Base-by-base conservation (phyloP, 1,140 invertebrate species). In the Neuroterus valhalla region DNA sequence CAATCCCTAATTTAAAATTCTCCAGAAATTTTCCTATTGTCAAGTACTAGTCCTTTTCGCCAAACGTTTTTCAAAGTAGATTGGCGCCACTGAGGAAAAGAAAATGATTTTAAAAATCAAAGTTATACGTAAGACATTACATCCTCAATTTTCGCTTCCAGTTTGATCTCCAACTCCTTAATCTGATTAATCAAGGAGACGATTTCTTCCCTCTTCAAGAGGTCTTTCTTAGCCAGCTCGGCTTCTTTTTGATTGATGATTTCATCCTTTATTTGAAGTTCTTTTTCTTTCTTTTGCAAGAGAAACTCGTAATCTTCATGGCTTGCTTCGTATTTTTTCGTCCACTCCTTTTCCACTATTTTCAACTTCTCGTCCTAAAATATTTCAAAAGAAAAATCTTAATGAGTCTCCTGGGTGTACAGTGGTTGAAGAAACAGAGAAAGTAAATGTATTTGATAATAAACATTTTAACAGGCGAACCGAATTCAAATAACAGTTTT, bases 141-240 rank as follows among this genome's bases (percentile, higher is more conserved):
- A 78, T 89, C 82, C 76, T 81, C 76, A 10, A 73, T 79, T 70
- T 87, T 87, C 0, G 66, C 72, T 68, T 84, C 77, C 0, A 89
- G 67, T 26, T 84, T 84, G 4, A 77, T 68, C 72, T 88, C 81
- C 38, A 89, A 70, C 10, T 85, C 82, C 14, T 72, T 71, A 67
- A 89, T 81, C 44, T 79, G 78, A 42, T 78, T 71, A 14, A 68
- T 79, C 4, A 88, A 50, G 4, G 31, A 43, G 62, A 73, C 50
- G 38, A 86, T 77, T 74, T 87, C 83, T 42, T 82, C 72, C n/a
- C 70, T 70, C 31, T 44, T 71, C 26, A 42, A 66, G 15, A 21
- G 44, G 6, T 84, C 76, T 31, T 78, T 84, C 3, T 76, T 23
- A 1, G 10, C 46, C 0, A 85, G 21, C 71, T 86, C 81, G 0